Evolutionary conservation across 1,140 invertebrate genomes (phyloP).

Genomic region (Hycleus cichorii): DNA sequence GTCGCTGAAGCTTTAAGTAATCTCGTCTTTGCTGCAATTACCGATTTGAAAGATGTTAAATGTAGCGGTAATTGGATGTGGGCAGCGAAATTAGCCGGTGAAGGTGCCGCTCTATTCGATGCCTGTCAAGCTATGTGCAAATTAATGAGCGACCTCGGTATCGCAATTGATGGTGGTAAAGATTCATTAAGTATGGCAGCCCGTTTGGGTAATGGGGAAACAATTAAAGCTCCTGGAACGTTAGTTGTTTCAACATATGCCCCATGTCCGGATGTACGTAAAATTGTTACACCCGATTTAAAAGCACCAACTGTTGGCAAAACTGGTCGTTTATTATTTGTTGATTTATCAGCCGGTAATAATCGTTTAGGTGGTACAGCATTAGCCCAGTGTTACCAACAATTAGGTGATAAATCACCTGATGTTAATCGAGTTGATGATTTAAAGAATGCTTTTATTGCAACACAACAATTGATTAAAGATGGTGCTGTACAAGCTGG

Average conservation of each 20-base stretch:
- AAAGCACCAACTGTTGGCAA: conserved; percentile 55
- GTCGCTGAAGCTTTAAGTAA: conserved; percentile 94
- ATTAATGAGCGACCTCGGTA: conserved; percentile 77
- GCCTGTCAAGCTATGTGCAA: conserved; percentile 84
- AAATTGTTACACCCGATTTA: conserved; percentile 82
- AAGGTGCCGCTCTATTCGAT: conserved; percentile 78
- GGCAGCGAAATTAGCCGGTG: conserved; percentile 88
- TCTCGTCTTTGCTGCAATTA: conserved; percentile 87
- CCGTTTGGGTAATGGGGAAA: conserved; percentile 54
- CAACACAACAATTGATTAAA: conserved; percentile 75
- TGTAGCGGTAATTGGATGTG: conserved; percentile 99
- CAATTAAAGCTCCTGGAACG: conserved; percentile 86
- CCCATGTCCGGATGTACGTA: conserved; percentile 79
- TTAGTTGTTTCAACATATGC: conserved; percentile 93
- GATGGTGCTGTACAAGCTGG: conserved; percentile 72
- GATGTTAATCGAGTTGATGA: conserved; percentile 66
- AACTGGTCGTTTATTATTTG: conserved; percentile 55
- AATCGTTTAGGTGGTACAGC: conserved; percentile 82
- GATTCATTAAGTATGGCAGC: conserved; percentile 98
- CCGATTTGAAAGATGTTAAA: conserved; percentile 81
- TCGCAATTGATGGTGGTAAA: conserved; percentile 96
- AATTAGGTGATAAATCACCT: conserved; percentile 73
- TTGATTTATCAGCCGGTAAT: conserved; percentile 60
- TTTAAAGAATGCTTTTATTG: conserved; percentile 69
- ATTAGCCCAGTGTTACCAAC: conserved; percentile 81